Conservation (phyloP, 1,140 invertebrate genomes). For the Brachionus sp. region DNA sequence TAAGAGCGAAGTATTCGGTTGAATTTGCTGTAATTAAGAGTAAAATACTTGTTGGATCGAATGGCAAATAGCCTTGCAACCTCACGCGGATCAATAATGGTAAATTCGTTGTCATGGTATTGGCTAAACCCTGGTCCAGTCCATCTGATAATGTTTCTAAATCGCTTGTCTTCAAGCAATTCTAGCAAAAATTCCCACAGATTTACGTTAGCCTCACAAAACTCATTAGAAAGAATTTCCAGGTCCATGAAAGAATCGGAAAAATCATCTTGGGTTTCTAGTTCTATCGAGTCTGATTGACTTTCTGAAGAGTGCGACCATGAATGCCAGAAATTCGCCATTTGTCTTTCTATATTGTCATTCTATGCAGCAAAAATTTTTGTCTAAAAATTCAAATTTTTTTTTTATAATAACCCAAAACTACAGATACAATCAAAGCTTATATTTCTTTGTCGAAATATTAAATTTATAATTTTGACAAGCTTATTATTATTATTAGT, state of each 20-base stretch:
- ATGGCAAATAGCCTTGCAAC: slow-evolving; percentile 93
- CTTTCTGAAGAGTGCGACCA: neutral
- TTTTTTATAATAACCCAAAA: no score
- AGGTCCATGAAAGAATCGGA: neutral
- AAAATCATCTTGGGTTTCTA: neutral
- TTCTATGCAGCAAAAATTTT: neutral
- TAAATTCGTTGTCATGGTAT: slow-evolving; percentile 92
- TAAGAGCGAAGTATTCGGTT: slow-evolving; percentile 92
- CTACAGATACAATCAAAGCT: neutral
- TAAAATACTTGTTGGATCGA: slow-evolving; percentile 96
- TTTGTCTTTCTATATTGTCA: neutral
- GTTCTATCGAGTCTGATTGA: slow-evolving; percentile 22
- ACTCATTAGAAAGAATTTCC: slow-evolving; percentile 67
- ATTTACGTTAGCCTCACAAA: slow-evolving; percentile 63
- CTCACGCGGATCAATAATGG: slow-evolving; percentile 95
- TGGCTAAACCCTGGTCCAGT: slow-evolving; percentile 65
- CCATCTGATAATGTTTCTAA: slow-evolving; percentile 94
- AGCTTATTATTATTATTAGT: neutral
- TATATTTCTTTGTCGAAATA: neutral
- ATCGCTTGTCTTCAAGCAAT: slow-evolving; percentile 88
- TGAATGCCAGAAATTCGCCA: neutral
- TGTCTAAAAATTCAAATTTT: neutral
- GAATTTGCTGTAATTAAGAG: slow-evolving; percentile 92
- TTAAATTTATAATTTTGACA: neutral
- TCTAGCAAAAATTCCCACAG: slow-evolving; percentile 96